A percentile compares a stretch with the other conserved stretches of the same genome.
Evolutionary conservation across 2,888 invertebrate genomes (phyloP).

Genomic region (Eurytoma californica): DNA sequence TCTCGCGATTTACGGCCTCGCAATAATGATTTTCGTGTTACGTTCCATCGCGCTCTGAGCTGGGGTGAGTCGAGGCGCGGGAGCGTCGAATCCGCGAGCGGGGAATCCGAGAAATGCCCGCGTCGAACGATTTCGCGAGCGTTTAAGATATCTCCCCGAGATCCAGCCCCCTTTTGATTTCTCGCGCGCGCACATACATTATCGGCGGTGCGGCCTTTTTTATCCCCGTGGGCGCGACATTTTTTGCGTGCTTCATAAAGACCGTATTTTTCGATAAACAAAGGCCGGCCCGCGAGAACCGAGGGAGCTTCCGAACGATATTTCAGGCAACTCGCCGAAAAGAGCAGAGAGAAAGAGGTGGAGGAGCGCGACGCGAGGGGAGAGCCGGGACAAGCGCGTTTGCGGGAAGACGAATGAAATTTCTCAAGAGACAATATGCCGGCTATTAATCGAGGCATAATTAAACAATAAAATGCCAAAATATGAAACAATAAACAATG

Average conservation of each 20-base stretch:
- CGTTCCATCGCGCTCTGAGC: constrained; percentile 18
- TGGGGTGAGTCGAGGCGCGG: constrained; percentile 23
- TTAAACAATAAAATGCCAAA: constrained; percentile 57
- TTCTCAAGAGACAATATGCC: constrained; percentile 50
- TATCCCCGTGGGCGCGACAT: constrained; percentile 6
- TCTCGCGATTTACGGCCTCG: constrained; percentile 50
- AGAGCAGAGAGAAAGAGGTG: neutral
- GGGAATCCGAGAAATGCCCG: constrained; percentile 53
- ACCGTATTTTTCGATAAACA: constrained; percentile 37
- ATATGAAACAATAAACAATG: constrained; percentile 58
- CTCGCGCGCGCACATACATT: constrained; percentile 13
- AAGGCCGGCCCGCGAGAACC: constrained; percentile 33
- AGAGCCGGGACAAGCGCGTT: neutral
- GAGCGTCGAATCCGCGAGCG: constrained; percentile 30
- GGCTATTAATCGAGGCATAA: constrained; percentile 53
- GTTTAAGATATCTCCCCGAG: constrained; percentile 45
- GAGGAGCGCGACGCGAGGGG: neutral
- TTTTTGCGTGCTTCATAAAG: constrained; percentile 49
- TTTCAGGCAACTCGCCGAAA: neutral
- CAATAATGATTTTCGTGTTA: constrained; percentile 55
- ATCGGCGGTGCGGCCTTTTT: constrained; percentile 9
- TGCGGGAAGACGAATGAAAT: constrained; percentile 32
- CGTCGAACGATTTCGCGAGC: constrained; percentile 38
- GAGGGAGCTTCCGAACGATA: constrained; percentile 30
- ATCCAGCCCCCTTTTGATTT: constrained; percentile 43